These are phyloP conservation scores for Neodon shergylaensis DNA, from an alignment of 2,113 vertebrate species.

Conservation along the genomic window DNA sequence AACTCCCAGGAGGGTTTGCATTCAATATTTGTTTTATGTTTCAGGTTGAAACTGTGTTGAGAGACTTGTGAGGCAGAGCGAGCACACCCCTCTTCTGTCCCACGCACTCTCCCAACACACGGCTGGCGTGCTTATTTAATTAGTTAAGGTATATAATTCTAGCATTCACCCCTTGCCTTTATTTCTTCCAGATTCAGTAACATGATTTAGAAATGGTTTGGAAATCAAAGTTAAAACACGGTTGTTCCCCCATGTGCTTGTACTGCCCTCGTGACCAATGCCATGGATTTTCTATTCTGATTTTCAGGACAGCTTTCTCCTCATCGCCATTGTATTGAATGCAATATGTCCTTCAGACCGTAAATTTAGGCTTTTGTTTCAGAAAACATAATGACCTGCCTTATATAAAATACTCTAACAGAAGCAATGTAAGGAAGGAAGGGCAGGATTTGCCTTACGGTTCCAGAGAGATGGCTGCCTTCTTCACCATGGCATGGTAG, in stretches of 20 bases:
- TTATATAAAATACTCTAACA: background rate
- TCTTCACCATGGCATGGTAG: background rate
- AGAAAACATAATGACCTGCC: background rate
- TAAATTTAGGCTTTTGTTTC: background rate
- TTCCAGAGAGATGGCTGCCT: background rate
- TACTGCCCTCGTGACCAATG: background rate
- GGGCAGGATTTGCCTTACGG: background rate
- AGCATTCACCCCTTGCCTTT: background rate
- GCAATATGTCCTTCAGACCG: background rate
- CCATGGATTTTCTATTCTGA: background rate
- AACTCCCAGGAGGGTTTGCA: background rate
- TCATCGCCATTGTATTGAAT: background rate
- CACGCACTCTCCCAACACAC: background rate
- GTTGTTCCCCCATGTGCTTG: background rate
- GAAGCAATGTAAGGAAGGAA: background rate
- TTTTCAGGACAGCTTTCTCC: conserved; percentile 49
- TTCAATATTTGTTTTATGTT: background rate
- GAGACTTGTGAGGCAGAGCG: background rate
- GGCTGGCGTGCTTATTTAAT: background rate
- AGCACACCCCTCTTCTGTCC: background rate
- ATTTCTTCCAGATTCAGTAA: conserved; percentile 25
- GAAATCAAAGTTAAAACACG: background rate
- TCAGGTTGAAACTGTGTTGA: background rate
- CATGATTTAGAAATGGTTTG: background rate
- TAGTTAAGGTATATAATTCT: background rate